Evolutionary conservation across 2,113 vertebrate genomes (phyloP).

Genomic region (Xiphorhynchus elegans): DNA sequence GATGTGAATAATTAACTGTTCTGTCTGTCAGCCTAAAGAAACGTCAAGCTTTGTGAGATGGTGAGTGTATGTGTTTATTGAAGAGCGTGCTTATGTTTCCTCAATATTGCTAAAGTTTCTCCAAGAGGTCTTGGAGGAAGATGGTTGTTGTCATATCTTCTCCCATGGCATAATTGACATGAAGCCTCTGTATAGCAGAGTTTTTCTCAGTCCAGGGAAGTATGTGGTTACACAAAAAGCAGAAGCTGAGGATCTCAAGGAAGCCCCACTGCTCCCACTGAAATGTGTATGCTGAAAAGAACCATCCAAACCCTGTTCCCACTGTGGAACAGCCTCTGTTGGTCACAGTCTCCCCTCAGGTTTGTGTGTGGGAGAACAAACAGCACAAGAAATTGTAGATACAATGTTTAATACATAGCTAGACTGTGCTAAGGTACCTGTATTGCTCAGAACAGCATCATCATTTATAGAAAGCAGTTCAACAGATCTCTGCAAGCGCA

Average conservation of each 20-base stretch:
- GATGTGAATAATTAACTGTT: background rate
- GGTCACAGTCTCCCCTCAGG: background rate
- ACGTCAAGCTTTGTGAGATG: background rate
- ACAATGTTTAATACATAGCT: accelerated
- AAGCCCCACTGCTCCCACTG: background rate
- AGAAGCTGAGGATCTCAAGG: background rate
- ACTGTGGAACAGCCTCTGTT: background rate
- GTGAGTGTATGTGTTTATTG: background rate
- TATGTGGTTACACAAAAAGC: background rate
- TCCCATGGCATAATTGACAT: background rate
- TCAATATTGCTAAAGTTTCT: background rate
- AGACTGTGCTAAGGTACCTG: background rate
- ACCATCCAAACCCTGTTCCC: background rate
- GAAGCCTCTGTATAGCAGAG: background rate
- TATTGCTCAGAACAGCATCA: background rate
- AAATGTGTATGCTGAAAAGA: background rate
- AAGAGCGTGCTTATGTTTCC: background rate
- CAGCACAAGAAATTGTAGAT: background rate
- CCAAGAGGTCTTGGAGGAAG: background rate
- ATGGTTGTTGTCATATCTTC: background rate
- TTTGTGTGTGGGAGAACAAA: background rate
- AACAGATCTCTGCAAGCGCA: background rate
- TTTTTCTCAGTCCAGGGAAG: background rate
- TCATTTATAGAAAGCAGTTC: accelerated
- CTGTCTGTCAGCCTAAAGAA: background rate